phyloP scores from a whole-genome alignment of 2,113 vertebrate species.

The Epinephelus fuscoguttatus region DNA sequence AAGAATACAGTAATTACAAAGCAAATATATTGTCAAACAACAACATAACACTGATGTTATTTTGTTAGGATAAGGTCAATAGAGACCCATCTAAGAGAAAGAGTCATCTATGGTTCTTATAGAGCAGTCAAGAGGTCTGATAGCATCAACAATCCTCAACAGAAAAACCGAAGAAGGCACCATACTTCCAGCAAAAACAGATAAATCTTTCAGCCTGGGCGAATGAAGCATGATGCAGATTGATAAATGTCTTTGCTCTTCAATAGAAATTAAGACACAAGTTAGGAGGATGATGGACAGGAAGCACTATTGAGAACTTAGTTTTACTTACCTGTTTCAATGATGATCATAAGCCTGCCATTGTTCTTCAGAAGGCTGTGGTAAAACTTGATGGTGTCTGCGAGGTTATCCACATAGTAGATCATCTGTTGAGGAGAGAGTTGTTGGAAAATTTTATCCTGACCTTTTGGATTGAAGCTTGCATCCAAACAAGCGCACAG shows the following conservation, averaged over 20 bases:
- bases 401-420: slow-evolving; percentile 81
- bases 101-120: not conserved
- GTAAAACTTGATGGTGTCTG: slow-evolving; percentile 83
- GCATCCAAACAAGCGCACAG: not conserved
- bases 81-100: too few species aligned
- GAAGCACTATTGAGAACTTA: slow-evolving; percentile 30
- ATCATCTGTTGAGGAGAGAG: slow-evolving; percentile 80
- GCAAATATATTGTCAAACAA: not conserved
- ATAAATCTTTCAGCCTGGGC: not conserved
- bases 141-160: not conserved
- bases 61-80: not conserved
- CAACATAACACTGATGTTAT: not conserved
- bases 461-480: not conserved
- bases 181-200: not conserved
- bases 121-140: not conserved
- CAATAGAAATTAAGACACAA: not conserved
- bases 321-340: slow-evolving; percentile 79
- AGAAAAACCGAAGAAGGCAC: not conserved
- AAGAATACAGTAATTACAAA: not conserved
- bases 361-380: slow-evolving; percentile 81
- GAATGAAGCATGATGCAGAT: not conserved
- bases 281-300: not conserved
- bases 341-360: slow-evolving; percentile 85
- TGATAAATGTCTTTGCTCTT: not conserved
- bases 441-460: not conserved